Base-by-base conservation (phyloP, 2,113 vertebrate genomes). In the Tetrao urogallus region DNA sequence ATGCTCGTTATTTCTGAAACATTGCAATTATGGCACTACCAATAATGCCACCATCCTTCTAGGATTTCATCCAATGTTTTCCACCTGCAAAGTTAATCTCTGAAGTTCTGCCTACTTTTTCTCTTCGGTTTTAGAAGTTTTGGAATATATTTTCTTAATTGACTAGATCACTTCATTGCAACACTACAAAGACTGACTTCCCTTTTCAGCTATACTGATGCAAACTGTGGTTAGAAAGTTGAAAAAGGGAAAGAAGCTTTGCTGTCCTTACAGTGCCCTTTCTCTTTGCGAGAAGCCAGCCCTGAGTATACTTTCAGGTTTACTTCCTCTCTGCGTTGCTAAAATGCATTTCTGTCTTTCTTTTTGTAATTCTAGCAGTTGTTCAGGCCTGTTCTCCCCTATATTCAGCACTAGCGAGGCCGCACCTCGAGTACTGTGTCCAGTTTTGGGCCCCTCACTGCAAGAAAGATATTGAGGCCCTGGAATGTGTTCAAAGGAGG, bases 91-190 rank as follows among this genome's bases (percentile, higher is more conserved):
- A 75, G 19, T 38, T 74, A 63, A 11, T 74, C 24, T 85, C 13
- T 73, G 38, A 79, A 88, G 40, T 54, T 82, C n/a, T 15, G 54
- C 15, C 9, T 57, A 5, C 20, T 60, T 79, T 82, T 88, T 66
- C 0, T 0, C 48, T 82, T 80, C 11, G 11, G 0, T 89, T 79
- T 54, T 57, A 67, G 32, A 8, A 8, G 0, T 16, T 64, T 67
- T 27, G 47, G 34, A 52, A 4, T 91, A 3, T 71, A 13, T 75
- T 47, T 84, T 74, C 57, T 64, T 79, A 74, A 84, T 72, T 50
- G 65, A 10, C 24, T 48, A 18, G 5, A 36, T 82, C 3, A 14
- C 45, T 81, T 90, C 6, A 32, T 82, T 85, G 38, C 38, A 69
- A 22, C 21, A 2, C 47, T 58, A 18, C 22, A 50, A 78, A 83